Conservation (phyloP, 2,888 invertebrate species). For the Strigamia maritima region DNA sequence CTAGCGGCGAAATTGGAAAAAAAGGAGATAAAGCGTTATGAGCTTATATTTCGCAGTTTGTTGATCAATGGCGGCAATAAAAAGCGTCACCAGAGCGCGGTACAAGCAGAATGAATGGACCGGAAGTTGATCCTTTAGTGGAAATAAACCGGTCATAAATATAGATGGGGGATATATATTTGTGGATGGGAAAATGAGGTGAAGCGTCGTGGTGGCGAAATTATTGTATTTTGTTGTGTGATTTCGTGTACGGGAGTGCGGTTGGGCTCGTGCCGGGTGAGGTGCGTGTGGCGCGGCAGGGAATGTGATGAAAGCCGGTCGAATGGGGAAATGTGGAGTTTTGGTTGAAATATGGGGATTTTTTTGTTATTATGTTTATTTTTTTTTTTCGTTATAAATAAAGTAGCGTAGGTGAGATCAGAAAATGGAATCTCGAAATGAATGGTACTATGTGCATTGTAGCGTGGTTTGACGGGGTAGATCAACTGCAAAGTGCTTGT, state of each 20-base stretch:
- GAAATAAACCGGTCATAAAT: not conserved
- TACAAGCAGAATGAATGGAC: constrained; percentile 4
- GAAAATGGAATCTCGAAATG: not conserved
- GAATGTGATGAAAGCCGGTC: too few relatives aligned
- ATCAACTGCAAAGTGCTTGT: not conserved
- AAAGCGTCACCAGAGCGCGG: not conserved
- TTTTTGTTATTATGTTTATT: too few relatives aligned
- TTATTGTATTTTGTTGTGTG: too few relatives aligned
- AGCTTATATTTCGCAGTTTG: not conserved
- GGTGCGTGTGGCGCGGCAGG: too few relatives aligned
- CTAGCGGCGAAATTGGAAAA: not conserved
- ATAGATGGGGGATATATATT: not conserved
- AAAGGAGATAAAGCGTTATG: not conserved
- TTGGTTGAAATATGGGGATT: too few relatives aligned
- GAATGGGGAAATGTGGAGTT: too few relatives aligned
- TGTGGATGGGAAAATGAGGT: not conserved
- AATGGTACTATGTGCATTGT: not conserved
- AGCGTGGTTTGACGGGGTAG: not conserved
- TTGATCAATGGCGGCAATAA: not conserved
- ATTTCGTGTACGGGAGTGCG: too few relatives aligned
- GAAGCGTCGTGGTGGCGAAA: not conserved
- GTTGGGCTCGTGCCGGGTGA: too few relatives aligned
- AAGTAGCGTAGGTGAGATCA: not conserved
- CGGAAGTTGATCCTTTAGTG: not conserved
- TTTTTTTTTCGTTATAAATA: not conserved